Evolutionary conservation across 2,888 invertebrate species (phyloP), one percentile per base, ranked within the genome.

Genomic region (Oxystoma pomonae): DNA sequence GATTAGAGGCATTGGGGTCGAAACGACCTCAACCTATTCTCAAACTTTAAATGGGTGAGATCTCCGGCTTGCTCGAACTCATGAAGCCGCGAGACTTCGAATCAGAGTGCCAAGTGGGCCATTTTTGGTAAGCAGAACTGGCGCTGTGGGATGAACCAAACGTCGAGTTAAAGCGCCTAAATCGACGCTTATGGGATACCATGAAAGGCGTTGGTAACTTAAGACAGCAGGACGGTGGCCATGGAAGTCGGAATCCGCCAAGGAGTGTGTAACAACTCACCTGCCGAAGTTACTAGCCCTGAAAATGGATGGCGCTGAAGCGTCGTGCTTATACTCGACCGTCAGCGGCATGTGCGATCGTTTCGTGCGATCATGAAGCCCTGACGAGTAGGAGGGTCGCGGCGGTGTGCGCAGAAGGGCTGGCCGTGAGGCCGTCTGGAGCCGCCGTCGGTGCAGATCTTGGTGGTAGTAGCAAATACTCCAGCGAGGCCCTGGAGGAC

Each of bases 121-220:
- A 86, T 78, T 86, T 87, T 87, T 87, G 86, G 87, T 87, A 87
- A 88, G 87, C 87, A 88, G 87, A 88, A 89, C 88, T 89, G 87
- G 88, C 85, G 87, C 84, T 89, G 87, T 84, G 87, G 87, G 87
- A 87, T 89, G 87, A 88, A 89, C 86, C 86, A 84, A 87, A 87
- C 85, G 85, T 81, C 79, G 83, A 83, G 86, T 84, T 87, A 66
- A 86, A 84, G 87, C 83, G 86, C 85, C 85, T 76, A 81, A 85
- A 80, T 77, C 81, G 82, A 84, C 84, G 84, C 85, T 83, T 81
- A 83, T 82, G 77, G 81, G 84, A 85, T 72, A 81, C 84, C 84
- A 84, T 80, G 80, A 84, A 85, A 84, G 85, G 84, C 81, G 85
- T 86, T 85, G 83, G 71, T 74, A 72, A 71, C 69, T 70, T 67